These are phyloP conservation scores for Bursaphelenchus okinawaensis DNA, from an alignment of 2,888 invertebrate genomes.

Conservation along the genomic window DNA sequence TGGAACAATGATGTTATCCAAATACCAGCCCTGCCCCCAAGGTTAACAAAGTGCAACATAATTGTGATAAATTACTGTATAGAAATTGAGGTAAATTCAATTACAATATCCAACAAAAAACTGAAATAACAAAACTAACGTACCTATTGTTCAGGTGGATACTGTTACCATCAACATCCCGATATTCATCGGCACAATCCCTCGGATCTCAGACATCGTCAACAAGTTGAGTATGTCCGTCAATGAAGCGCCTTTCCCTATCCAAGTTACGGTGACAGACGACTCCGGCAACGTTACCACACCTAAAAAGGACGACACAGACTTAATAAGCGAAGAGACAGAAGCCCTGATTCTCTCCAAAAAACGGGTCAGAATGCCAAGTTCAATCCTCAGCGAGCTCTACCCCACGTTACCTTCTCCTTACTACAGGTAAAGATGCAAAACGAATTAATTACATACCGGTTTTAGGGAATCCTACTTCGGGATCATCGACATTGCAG, in stretches of 20 bases:
- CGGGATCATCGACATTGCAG: slow-evolving; percentile 50
- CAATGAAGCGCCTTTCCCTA: neutral
- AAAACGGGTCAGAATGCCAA: slow-evolving; percentile 55
- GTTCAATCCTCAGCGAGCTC: slow-evolving; percentile 53
- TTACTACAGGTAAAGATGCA: slow-evolving; percentile 44
- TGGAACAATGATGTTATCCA: slow-evolving; percentile 36
- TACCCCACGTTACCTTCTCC: slow-evolving; percentile 57
- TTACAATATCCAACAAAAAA: neutral
- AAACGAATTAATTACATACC: neutral
- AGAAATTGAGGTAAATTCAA: slow-evolving; percentile 44
- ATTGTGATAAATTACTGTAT: slow-evolving; percentile 50
- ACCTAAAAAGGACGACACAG: slow-evolving; percentile 17
- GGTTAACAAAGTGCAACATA: slow-evolving; percentile 49
- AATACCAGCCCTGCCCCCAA: slow-evolving; percentile 53
- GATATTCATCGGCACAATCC: slow-evolving; percentile 55
- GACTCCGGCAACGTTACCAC: slow-evolving; percentile 37
- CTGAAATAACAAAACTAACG: neutral
- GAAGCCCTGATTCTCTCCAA: slow-evolving; percentile 43
- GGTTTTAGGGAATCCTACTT: slow-evolving; percentile 53
- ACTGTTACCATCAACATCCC: slow-evolving; percentile 36
- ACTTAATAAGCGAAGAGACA: slow-evolving; percentile 32
- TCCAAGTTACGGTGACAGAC: slow-evolving; percentile 45
- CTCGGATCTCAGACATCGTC: slow-evolving; percentile 44
- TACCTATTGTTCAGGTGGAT: slow-evolving; percentile 5
- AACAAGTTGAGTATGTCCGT: slow-evolving; percentile 9